Base-by-base conservation (phyloP, 2,888 invertebrate species). In the Euspilapteryx auroguttella region DNA sequence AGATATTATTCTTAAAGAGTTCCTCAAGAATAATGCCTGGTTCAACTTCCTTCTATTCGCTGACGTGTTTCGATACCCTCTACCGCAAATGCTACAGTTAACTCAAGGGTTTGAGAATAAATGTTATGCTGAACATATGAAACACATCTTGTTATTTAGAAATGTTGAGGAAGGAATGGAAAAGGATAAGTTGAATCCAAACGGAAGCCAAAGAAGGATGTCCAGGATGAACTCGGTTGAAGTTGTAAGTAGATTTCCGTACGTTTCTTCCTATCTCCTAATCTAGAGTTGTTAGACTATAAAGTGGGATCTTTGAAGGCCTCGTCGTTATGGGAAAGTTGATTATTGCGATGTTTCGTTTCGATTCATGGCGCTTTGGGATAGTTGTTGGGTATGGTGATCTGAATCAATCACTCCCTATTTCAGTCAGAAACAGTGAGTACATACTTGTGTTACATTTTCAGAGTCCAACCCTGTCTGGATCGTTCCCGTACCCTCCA, bases 31-130 rank as follows among this genome's bases (percentile, higher is more conserved):
- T 1, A 79, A 86, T 49, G 71, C 81, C 28, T 89, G 89, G 87
- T 80, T 88, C 45, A 81, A 82, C 27, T 83, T 89, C 43, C 49
- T 87, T 9, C 55, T 87, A 12, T 79, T 84, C 21, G 79, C 82
- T 1, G 85, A 89, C 40, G 79, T 86, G 14, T 85, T 85, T 40
- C 78, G 83, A 32, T 85, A 88, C 47, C 84, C 89, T 0, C 44
- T 81, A 11, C 58, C 71, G 8, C 81, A 83, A 56, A 79, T 83
- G 49, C 46, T 80, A 36, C 75, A 78, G 31, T 44, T 80, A 11
- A 63, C 79, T 0, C 78, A 79, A 34, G 59, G 79, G 27, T 84
- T 86, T 41, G 69, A 77, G 35, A 80, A 75, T 32, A 53, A 62
- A 26, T 71, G 73, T 17, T 65, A 84, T 37, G 66, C 78, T 2